Evolutionary conservation across 2,113 vertebrate species (phyloP).

Genomic region (Apistogramma diplotaenia): DNA sequence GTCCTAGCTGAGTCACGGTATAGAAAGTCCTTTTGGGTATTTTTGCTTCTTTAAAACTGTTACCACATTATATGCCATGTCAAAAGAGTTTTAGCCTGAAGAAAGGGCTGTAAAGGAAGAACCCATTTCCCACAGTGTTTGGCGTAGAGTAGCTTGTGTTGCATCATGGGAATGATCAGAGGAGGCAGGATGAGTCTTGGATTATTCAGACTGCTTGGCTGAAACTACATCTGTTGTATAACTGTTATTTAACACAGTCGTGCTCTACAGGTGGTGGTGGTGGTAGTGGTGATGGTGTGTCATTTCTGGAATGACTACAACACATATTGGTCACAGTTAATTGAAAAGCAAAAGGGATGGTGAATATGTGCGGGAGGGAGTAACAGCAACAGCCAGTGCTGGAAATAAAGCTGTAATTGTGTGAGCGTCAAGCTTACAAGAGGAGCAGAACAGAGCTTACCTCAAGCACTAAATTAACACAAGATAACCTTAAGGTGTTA

Average conservation of each 20-base stretch:
- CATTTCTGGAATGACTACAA: background rate
- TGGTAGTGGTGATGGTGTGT: background rate
- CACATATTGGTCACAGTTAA: background rate
- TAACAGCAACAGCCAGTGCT: background rate
- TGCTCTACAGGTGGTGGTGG: background rate
- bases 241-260: background rate
- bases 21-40: background rate
- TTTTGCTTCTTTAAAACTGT: constrained; percentile 14
- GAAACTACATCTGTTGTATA: background rate
- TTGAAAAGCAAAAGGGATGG: background rate
- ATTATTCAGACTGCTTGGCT: constrained; percentile 1
- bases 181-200: background rate
- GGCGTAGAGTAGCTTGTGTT: background rate
- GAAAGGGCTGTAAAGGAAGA: background rate
- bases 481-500: background rate
- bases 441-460: background rate
- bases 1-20: constrained; percentile 5
- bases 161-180: constrained; percentile 1
- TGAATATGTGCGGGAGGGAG: background rate
- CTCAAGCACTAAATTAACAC: background rate
- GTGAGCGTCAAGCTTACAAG: background rate
- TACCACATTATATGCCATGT: background rate
- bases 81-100: constrained; percentile 3
- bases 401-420: background rate
- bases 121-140: background rate